Base-by-base conservation (phyloP, 2,797 vertebrate genomes). In the Sternotherus odoratus region DNA sequence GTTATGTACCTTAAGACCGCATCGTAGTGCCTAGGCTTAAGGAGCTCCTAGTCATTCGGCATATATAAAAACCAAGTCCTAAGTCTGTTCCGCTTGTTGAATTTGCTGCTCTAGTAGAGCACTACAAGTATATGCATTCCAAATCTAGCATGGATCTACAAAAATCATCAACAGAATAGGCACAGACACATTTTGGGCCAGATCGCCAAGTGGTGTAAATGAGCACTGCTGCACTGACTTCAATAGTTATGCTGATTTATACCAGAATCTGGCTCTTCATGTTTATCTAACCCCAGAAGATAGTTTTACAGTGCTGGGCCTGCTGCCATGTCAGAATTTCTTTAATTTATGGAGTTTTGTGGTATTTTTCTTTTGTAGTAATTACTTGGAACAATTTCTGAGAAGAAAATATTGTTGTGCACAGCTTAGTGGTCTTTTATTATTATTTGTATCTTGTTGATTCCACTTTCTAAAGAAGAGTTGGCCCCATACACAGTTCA, bases 381-480 rank as follows among this genome's bases (percentile, higher is more conserved):
- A 79, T 12, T 36, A 77, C 26, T 66, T 80, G 13, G 85, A 53
- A 85, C 39, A 5, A 60, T 50, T 92, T 15, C 49, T 53, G n/a
- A 28, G 50, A 89, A 87, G 46, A 79, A 85, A 88, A 3, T 4
- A 84, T 39, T 0, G 36, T 84, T 94, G 85, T 80, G 28, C 51
- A 81, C 78, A 36, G 28, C 5, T 90, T 53, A 11, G 4, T 49
- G 46, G 12, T 21, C 83, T 74, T 92, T 83, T 69, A 69, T 84
- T 88, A 78, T 33, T n/a, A 19, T 53, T 51, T 86, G 43, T 54
- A 72, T 74, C 50, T 60, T 83, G 81, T 36, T 26, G 43, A 77
- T 81, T 90, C 74, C 79, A 12, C 50, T 93, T 87, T 72, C 80
- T 83, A 83, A 90, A 82, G 84, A 93, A 36, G 88, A 86, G 60